Evolutionary conservation across 2,888 invertebrate genomes (phyloP).

Genomic region (Mesorhabditis belari): DNA sequence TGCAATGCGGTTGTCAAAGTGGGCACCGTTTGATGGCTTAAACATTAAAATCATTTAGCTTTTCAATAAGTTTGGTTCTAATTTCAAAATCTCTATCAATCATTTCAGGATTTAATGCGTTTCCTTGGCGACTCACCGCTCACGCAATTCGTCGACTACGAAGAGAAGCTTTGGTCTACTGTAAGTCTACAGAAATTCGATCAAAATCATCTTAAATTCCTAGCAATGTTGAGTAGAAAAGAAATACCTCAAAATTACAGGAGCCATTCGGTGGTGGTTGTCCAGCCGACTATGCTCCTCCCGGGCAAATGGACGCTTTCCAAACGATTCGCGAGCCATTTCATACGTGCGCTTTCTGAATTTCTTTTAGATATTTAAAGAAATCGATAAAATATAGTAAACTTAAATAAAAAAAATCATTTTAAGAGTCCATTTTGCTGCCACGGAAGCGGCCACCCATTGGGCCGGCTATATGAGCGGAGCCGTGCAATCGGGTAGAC

Average conservation of each 20-base stretch:
- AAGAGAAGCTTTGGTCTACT: slow-evolving; percentile 49
- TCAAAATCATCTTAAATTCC: neutral
- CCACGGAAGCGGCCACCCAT: slow-evolving; percentile 53
- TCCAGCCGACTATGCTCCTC: slow-evolving; percentile 53
- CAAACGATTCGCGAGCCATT: slow-evolving; percentile 26
- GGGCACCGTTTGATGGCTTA: too few species aligned
- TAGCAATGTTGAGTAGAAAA: neutral
- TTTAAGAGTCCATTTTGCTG: slow-evolving; percentile 50
- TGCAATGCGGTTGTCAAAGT: neutral
- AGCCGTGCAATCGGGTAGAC: slow-evolving; percentile 45
- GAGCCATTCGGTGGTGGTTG: slow-evolving; percentile 57
- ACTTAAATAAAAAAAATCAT: neutral
- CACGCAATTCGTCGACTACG: slow-evolving; percentile 29
- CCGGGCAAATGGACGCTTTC: slow-evolving; percentile 44
- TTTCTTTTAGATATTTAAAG: too few species aligned
- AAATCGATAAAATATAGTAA: too few species aligned
- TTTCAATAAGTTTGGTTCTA: neutral
- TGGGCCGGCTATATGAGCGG: slow-evolving; percentile 55
- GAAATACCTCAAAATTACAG: slow-evolving; percentile 34
- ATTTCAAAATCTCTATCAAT: neutral
- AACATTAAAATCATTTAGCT: neutral
- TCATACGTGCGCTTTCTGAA: slow-evolving; percentile 13
- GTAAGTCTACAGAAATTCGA: neutral
- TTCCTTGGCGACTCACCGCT: slow-evolving; percentile 29
- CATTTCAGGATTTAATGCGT: slow-evolving; percentile 33